Evolutionary conservation across 2,113 vertebrate species (phyloP).

Genomic region (Balaeniceps rex): DNA sequence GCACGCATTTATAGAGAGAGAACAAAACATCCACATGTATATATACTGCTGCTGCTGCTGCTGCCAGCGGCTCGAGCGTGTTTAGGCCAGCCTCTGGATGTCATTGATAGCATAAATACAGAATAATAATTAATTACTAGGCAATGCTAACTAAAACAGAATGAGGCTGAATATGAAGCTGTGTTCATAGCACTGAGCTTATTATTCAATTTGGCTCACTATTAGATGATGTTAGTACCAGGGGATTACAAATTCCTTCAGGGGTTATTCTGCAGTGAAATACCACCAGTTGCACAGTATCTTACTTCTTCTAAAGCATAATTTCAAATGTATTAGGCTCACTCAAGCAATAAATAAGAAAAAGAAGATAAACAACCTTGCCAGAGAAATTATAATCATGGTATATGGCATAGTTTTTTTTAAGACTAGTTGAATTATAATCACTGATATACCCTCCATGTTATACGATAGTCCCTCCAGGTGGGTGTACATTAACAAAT

Average conservation of each 20-base stretch:
- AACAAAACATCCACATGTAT: not conserved
- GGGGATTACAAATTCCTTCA: slow-evolving; percentile 30
- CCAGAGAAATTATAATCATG: not conserved
- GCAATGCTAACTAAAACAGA: not conserved
- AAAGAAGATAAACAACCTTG: not conserved
- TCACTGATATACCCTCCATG: not conserved
- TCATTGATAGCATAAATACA: not conserved
- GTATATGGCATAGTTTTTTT: fast-evolving
- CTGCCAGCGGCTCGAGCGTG: fast-evolving
- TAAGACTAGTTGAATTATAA: not conserved
- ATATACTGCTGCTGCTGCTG: not conserved
- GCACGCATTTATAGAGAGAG: not conserved
- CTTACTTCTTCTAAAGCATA: not conserved
- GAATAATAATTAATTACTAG: slow-evolving; percentile 26
- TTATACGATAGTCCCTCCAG: not conserved
- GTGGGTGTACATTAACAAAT: not conserved
- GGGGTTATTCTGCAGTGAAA: slow-evolving; percentile 11
- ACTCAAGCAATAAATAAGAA: slow-evolving; percentile 17
- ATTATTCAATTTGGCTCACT: slow-evolving; percentile 19
- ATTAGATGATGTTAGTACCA: not conserved
- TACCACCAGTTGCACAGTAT: not conserved
- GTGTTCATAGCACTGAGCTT: not conserved
- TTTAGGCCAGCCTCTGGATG: not conserved
- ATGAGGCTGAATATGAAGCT: not conserved
- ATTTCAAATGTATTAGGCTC: not conserved